A percentile compares a stretch with the other conserved stretches of the same genome.
phyloP scores from a whole-genome alignment of 2,797 vertebrate genomes.

The Gymnoscopelus braueri region DNA sequence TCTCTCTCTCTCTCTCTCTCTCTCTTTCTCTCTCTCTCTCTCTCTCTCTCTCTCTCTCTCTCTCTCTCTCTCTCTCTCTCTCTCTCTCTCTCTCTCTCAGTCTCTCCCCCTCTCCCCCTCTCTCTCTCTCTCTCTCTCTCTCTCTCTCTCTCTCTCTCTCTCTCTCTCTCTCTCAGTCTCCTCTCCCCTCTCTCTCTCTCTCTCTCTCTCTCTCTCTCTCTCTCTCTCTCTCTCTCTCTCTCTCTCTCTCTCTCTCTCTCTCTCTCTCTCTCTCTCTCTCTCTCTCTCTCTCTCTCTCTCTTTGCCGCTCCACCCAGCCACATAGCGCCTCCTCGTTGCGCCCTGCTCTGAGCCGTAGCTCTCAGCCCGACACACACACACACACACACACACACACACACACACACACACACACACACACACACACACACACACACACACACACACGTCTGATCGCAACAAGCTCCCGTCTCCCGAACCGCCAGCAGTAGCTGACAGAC shows the following conservation, averaged over 20 bases:
- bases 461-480: conserved; percentile 31
- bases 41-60: conserved; percentile 2
- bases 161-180: conserved; percentile 4
- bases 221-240: neutral
- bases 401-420: too few species aligned
- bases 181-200: neutral
- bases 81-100: conserved; percentile 6
- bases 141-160: conserved; percentile 16
- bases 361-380: conserved; percentile 53
- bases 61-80: conserved; percentile 13
- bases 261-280: conserved; percentile 10
- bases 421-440: conserved; percentile 8
- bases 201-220: conserved; percentile 6
- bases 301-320: conserved; percentile 76
- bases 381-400: too few species aligned
- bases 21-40: conserved; percentile 4
- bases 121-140: conserved; percentile 4
- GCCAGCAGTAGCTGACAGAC: conserved; percentile 51
- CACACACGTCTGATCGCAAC: conserved; percentile 48
- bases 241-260: conserved; percentile 12
- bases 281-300: conserved; percentile 7
- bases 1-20: neutral
- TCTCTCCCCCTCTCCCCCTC: too few species aligned
- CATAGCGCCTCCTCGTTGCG: conserved; percentile 72
- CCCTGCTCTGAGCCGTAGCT: conserved; percentile 45